These are phyloP conservation scores for Nematolebias whitei DNA, from an alignment of 2,113 vertebrate genomes.

Conservation along the genomic window DNA sequence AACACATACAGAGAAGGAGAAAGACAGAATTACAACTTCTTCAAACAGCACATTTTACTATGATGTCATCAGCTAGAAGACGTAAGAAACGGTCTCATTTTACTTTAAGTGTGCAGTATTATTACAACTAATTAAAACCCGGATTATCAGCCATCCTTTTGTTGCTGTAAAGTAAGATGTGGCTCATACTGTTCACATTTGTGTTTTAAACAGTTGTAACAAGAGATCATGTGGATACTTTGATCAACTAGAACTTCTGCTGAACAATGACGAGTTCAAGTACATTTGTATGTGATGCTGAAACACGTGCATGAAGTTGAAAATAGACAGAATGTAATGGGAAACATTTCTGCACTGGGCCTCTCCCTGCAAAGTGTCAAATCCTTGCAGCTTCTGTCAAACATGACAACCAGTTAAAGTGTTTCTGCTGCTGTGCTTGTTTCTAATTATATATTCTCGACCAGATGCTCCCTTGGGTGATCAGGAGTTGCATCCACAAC, in stretches of 20 bases:
- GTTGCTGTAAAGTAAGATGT: neutral
- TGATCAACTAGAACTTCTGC: no score
- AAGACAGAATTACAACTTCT: slow-evolving; percentile 5
- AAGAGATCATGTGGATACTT: neutral
- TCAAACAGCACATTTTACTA: neutral
- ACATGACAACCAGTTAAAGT: neutral
- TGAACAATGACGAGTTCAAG: no score
- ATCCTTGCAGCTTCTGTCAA: no score
- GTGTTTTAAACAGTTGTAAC: neutral
- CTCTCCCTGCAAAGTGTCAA: no score
- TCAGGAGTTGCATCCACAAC: no score
- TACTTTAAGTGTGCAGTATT: neutral
- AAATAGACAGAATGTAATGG: no score
- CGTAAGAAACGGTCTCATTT: neutral
- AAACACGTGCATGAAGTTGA: no score
- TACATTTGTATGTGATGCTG: no score
- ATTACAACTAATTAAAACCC: no score
- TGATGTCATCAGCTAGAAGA: neutral
- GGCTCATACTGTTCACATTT: neutral
- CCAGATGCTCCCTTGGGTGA: neutral
- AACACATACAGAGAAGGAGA: slow-evolving; percentile 19
- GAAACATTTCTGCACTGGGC: no score
- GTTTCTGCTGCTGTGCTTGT: neutral
- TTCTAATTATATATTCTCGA: neutral
- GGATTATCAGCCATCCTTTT: neutral